Percentiles rank a stretch among this genome's conserved stretches.
Evolutionary conservation across 1,140 invertebrate genomes (phyloP).

Genomic region (Drosophila insularis): DNA sequence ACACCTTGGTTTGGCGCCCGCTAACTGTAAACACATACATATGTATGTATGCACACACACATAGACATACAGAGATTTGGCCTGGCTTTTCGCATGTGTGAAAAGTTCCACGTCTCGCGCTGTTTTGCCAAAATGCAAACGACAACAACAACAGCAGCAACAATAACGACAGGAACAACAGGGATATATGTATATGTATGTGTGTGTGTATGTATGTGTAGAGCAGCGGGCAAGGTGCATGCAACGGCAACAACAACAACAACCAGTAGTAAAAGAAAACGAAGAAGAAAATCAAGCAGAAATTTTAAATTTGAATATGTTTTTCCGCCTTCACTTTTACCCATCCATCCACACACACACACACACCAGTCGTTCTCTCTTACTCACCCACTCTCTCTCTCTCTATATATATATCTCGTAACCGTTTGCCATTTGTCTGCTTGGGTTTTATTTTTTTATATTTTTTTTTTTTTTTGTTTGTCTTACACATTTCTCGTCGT

Average conservation of each 20-base stretch:
- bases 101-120: conserved; percentile 72
- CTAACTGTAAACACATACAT: conserved; percentile 78
- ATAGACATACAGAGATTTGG: not conserved
- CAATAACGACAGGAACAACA: conserved; percentile 8
- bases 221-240: conserved; percentile 22
- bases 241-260: not conserved
- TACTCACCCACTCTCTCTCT: not conserved
- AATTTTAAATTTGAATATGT: conserved; percentile 79
- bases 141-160: conserved; percentile 29
- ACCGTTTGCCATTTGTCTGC: conserved; percentile 55
- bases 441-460: conserved; percentile 28
- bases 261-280: not conserved
- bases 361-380: conserved; percentile 2
- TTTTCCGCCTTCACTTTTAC: conserved; percentile 59
- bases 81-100: conserved; percentile 56
- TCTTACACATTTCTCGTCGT: conserved; percentile 63
- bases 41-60: conserved; percentile 37
- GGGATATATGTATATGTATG: conserved; percentile 14
- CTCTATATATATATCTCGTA: conserved; percentile 28
- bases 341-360: not conserved
- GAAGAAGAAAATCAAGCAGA: conserved; percentile 62
- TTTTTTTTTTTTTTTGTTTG: conserved; percentile 45
- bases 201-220: no score
- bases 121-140: conserved; percentile 77
- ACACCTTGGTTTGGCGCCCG: conserved; percentile 79